Conservation (phyloP, 2,797 vertebrate species). For the Aratinga solstitialis region DNA sequence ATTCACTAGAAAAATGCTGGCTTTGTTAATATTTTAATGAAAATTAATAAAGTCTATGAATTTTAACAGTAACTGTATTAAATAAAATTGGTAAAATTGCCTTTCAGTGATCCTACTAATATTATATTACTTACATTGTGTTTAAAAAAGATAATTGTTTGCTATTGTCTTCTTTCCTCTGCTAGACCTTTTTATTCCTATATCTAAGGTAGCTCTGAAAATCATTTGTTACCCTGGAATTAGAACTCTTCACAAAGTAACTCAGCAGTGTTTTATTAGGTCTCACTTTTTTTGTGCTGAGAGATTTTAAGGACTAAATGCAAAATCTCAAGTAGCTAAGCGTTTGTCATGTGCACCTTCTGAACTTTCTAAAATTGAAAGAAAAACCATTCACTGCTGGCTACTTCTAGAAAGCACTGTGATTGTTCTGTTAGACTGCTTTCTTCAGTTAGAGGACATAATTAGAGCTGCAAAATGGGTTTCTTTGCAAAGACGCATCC, state of each 20-base stretch:
- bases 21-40: constrained; percentile 39
- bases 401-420: not conserved
- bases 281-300: not conserved
- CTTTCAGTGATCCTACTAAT: not conserved
- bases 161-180: not conserved
- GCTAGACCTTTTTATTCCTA: not conserved
- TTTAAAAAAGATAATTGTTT: not conserved
- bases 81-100: constrained; percentile 20
- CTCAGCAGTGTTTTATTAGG: not conserved
- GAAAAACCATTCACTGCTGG: not conserved
- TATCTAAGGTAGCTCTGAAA: not conserved
- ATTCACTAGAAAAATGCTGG: constrained; percentile 43
- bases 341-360: not conserved
- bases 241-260: not conserved
- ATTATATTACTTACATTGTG: not conserved
- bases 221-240: not conserved
- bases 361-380: not conserved
- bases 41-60: constrained; percentile 42
- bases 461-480: not conserved
- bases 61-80: constrained; percentile 18
- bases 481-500: not conserved
- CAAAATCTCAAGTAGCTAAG: not conserved
- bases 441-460: not conserved
- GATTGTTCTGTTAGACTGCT: not conserved
- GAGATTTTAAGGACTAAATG: not conserved